A percentile compares a stretch with the other conserved stretches of the same genome.
Conservation (phyloP, 2,888 invertebrate species). For the Barypeithes pellucidus region DNA sequence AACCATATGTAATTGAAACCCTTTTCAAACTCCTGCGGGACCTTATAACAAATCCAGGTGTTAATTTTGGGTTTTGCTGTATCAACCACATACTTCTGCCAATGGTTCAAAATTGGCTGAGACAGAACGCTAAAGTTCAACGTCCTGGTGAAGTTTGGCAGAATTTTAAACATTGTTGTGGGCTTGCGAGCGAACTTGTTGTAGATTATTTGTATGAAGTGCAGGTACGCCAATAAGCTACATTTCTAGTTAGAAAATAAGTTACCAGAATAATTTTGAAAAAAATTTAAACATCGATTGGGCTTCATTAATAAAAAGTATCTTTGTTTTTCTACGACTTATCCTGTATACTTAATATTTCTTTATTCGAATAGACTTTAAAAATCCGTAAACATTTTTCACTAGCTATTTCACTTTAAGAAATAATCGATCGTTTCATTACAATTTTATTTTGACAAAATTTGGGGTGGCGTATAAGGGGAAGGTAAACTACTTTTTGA, state of each 20-base stretch:
- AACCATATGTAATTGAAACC: conserved; percentile 90
- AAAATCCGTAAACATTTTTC: too few species aligned
- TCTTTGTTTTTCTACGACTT: too few species aligned
- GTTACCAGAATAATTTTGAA: too few species aligned
- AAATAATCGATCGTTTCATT: too few species aligned
- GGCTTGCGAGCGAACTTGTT: conserved; percentile 91
- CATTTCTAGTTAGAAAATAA: neutral
- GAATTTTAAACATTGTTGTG: conserved; percentile 96
- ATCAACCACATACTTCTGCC: conserved; percentile 93
- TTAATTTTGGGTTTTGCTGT: conserved; percentile 92
- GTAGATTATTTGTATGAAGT: conserved; percentile 88
- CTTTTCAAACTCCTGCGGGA: conserved; percentile 88
- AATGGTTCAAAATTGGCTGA: conserved; percentile 94
- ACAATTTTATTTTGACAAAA: too few species aligned
- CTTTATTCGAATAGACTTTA: too few species aligned
- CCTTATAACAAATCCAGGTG: conserved; percentile 85
- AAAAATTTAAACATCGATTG: too few species aligned
- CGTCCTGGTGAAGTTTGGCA: conserved; percentile 86
- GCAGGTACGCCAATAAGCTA: conserved; percentile 71
- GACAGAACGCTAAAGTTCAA: conserved; percentile 77
- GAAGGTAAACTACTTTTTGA: too few species aligned
- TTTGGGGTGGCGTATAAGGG: too few species aligned
- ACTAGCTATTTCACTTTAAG: too few species aligned
- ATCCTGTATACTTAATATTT: too few species aligned
- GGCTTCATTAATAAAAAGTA: too few species aligned